These are phyloP conservation scores for Desmophyllum pertusum DNA, from an alignment of 92 coral and sea anemone species.

Conservation along the genomic window DNA sequence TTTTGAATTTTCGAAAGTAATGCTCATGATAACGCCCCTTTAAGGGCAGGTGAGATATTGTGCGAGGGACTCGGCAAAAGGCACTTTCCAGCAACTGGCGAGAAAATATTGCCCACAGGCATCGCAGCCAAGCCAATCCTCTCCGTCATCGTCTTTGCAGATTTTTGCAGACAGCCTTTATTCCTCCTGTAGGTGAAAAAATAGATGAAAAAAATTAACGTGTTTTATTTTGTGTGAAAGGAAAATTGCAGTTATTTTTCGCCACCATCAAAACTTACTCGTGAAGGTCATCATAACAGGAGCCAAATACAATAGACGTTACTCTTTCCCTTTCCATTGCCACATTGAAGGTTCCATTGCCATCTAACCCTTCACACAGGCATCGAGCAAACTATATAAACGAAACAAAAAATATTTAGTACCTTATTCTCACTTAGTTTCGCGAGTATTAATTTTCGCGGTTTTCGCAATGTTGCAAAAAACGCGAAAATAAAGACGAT, in stretches of 20 bases:
- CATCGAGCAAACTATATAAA: conserved; percentile 30
- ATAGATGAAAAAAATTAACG: too few relatives aligned
- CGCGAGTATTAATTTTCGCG: too few relatives aligned
- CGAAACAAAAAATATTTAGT: not conserved
- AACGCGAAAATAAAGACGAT: too few relatives aligned
- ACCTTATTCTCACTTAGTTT: too few relatives aligned
- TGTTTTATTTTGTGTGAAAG: too few relatives aligned
- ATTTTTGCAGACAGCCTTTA: too few relatives aligned
- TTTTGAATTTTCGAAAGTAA: too few relatives aligned
- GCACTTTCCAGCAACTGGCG: conserved; percentile 33
- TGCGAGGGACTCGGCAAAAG: not conserved
- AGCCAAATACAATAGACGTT: conserved; percentile 19
- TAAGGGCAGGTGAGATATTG: too few relatives aligned
- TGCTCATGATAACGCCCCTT: too few relatives aligned
- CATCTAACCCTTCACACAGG: not conserved
- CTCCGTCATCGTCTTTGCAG: conserved; percentile 37
- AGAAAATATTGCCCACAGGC: conserved; percentile 56
- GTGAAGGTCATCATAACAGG: conserved; percentile 36
- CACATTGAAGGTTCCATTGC: not conserved
- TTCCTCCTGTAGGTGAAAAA: too few relatives aligned
- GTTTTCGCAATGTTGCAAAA: too few relatives aligned
- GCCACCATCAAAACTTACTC: not conserved
- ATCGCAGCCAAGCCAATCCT: conserved; percentile 67
- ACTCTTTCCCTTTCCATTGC: not conserved
- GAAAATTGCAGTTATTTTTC: not conserved